Evolutionary conservation across 2,888 invertebrate genomes (phyloP).

Genomic region (Uloborus plumipes): DNA sequence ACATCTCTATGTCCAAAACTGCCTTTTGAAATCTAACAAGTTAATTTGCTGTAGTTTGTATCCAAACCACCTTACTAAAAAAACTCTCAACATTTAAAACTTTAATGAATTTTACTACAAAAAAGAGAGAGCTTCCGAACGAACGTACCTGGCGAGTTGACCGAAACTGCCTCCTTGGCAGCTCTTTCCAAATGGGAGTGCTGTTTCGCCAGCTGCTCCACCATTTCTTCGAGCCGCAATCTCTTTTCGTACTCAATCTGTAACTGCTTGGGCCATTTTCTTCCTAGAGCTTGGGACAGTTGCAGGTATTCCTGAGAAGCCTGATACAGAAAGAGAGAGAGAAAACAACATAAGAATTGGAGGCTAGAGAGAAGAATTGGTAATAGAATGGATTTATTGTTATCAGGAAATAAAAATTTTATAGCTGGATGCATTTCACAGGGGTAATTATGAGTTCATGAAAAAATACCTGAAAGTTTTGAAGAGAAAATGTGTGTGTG

Average conservation of each 20-base stretch:
- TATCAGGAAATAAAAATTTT: too few species aligned
- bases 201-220: slow-evolving; percentile 96
- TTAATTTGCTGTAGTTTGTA: too few species aligned
- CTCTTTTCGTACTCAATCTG: slow-evolving; percentile 96
- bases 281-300: slow-evolving; percentile 89
- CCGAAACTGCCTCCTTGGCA: slow-evolving; percentile 73
- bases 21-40: too few species aligned
- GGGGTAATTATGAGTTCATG: too few species aligned
- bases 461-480: too few species aligned
- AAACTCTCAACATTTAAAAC: not conserved
- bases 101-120: not conserved
- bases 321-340: slow-evolving; percentile 73
- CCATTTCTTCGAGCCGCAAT: slow-evolving; percentile 91
- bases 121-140: not conserved
- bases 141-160: slow-evolving; percentile 56
- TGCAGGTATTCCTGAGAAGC: slow-evolving; percentile 92
- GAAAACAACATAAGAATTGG: not conserved
- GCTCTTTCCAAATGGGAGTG: slow-evolving; percentile 91
- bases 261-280: slow-evolving; percentile 91
- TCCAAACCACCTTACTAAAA: not conserved
- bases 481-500: too few species aligned
- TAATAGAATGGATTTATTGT: too few species aligned
- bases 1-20: too few species aligned
- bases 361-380: too few species aligned
- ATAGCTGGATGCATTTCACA: too few species aligned